A percentile compares a stretch with the other conserved stretches of the same genome.
Conservation (phyloP, 2,113 vertebrate species). For the Halichoeres trimaculatus region DNA sequence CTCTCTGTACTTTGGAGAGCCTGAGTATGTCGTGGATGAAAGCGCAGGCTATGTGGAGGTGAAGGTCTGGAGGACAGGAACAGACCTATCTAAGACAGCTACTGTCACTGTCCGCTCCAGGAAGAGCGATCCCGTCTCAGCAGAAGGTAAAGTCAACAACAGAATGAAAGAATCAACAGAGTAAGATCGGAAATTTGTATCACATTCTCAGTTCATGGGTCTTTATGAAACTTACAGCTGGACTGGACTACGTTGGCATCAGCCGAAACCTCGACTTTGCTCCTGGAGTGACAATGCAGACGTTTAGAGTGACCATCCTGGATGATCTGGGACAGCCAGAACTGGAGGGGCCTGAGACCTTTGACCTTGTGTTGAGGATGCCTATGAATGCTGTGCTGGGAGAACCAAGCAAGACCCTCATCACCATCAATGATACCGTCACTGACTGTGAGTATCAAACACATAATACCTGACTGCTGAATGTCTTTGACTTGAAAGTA, state of each 20-base stretch:
- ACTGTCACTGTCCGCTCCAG: conserved; percentile 85
- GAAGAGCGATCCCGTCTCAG: conserved; percentile 85
- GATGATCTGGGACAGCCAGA: conserved; percentile 86
- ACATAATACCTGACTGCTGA: not conserved
- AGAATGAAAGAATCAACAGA: not conserved
- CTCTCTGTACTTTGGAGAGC: conserved; percentile 84
- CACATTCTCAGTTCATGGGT: not conserved
- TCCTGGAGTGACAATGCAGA: conserved; percentile 86
- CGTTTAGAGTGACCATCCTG: conserved; percentile 86
- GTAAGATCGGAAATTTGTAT: not conserved
- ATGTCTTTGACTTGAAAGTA: not conserved
- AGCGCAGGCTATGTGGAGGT: conserved; percentile 86
- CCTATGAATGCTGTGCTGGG: conserved; percentile 85
- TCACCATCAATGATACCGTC: conserved; percentile 86
- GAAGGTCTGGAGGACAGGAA: conserved; percentile 87
- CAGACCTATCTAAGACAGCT: conserved; percentile 87
- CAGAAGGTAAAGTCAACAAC: conserved; percentile 81
- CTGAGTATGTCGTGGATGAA: conserved; percentile 84
- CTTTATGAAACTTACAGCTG: conserved; percentile 76
- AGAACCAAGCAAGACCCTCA: conserved; percentile 85
- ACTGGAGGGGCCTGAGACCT: conserved; percentile 87
- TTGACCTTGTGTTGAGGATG: conserved; percentile 88
- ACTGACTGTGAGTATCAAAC: conserved; percentile 82
- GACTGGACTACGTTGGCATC: conserved; percentile 87
- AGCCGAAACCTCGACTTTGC: conserved; percentile 88